Base-by-base conservation (phyloP, 2,797 vertebrate species). In the Ceyx erithaca region DNA sequence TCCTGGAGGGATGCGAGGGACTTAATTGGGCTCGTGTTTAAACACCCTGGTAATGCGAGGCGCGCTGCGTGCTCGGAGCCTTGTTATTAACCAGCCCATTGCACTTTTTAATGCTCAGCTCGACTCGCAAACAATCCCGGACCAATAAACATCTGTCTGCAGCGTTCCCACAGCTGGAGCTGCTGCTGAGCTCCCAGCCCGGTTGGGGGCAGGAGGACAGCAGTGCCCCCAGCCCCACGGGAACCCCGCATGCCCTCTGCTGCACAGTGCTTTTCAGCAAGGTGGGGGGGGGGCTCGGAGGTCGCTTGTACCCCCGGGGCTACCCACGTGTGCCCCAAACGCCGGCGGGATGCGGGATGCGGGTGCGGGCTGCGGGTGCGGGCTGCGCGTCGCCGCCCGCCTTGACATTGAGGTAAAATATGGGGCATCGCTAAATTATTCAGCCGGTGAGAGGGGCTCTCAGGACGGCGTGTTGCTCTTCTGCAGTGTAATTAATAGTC, bases 401-500 rank as follows among this genome's bases (percentile, higher is more conserved):
- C 67, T 22, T 41, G 91, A 90, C 93, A 87, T 52, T 33, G 71
- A 92, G 92, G 86, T 91, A 85, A 95, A 95, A 94, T 81, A 92
- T 30, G 91, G 94, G 91, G 79, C 95, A 94, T 9, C 72, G 2
- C 94, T 96, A 26, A 95, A 94, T 96, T 86, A 97, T 94, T 92
- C 94, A 94, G 62, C 8, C 14, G 80, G 95, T 6, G 82, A 93
- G 93, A 94, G 89, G 92, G 94, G 95, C 85, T 94, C 93, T 84
- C 61, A 73, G 92, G 92, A 64, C n/a, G 93, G 94, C 2, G 84
- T 15, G 87, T 57, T 80, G 90, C 91, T 89, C 77, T 88, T 93
- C 87, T 76, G 90, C 87, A 90, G 91, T 88, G 95, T 96, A 97
- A 97, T 97, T 97, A 97, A 97, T 97, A 97, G 94, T 96, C 96